Evolutionary conservation across 1,140 invertebrate species (phyloP), one percentile per base, ranked within the genome.

Genomic region (Nephila pilipes): DNA sequence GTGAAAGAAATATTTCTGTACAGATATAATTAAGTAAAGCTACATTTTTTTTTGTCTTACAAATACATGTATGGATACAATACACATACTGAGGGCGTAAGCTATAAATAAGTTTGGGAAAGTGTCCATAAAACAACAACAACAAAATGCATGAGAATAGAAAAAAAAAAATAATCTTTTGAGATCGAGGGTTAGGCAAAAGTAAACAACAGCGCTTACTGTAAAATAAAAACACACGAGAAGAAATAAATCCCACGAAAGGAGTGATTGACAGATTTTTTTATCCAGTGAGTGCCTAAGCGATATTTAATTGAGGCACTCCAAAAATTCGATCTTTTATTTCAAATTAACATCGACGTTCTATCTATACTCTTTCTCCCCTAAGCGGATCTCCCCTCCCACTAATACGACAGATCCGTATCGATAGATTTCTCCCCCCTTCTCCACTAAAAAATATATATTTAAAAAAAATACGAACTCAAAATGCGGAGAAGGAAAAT

Each of bases 301-400:
- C 91, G 91, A 87, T 85, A 87, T 93, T 80, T 93, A 93, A 93
- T 93, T 93, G 91, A 87, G 69, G 91, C 58, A 87, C 54, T 65
- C 80, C 60, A 87, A 83, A 92, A 87, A 92, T 92, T 79, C 91
- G 91, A 93, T 93, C 91, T 80, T 93, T 93, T 93, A 93, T 93
- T 93, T 87, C 83, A 93, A 93, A 93, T 93, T 93, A 93, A 93
- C 91, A 87, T 92, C 20, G 89, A 46, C 89, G 79, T 83, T 46
- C 69, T 58, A 60, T 80, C 87, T 55, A 57, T 57, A 57, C 55
- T 57, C 10, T 65, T 29, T 85, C n/a, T n/a, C 83, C 83, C 29
- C 65, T 75, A 54, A 25, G 75, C 69, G 32, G 32, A 63, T 46
- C 57, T 58, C 83, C 46, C 57, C 89, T 69, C 75, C 87, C 87